Evolutionary conservation across 2,113 vertebrate species (phyloP).

Genomic region (Physeter macrocephalus): DNA sequence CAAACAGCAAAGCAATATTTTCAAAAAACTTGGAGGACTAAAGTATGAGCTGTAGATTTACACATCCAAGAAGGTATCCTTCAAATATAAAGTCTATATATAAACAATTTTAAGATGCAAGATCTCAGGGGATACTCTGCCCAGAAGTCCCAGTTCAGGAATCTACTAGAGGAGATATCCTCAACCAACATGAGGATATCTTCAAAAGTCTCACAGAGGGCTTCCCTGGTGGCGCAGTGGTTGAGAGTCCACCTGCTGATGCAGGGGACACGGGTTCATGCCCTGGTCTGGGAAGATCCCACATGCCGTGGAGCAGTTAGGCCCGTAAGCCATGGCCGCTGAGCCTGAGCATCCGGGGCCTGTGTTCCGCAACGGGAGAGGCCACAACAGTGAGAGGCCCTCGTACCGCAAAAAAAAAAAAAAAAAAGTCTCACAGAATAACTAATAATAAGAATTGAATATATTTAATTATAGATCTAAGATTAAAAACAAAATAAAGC

Average conservation of each 20-base stretch:
- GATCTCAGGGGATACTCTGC: not conserved
- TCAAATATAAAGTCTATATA: not conserved
- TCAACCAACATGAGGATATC: not conserved
- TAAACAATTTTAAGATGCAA: not conserved
- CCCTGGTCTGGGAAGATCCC: too few relatives aligned
- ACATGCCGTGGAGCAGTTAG: too few relatives aligned
- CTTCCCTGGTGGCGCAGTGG: too few relatives aligned
- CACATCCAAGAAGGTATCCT: not conserved
- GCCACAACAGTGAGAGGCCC: too few relatives aligned
- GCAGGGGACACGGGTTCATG: too few relatives aligned
- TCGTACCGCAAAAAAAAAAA: too few relatives aligned
- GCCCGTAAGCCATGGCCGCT: too few relatives aligned
- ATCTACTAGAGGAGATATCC: not conserved
- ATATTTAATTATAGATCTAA: not conserved
- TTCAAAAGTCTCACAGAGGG: not conserved
- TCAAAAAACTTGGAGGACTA: not conserved
- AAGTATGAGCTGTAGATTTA: not conserved
- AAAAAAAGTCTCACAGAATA: constrained; percentile 16
- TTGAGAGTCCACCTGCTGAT: too few relatives aligned
- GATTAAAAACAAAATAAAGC: not conserved
- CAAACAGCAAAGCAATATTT: not conserved
- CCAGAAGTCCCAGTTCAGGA: not conserved
- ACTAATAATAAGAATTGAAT: not conserved
- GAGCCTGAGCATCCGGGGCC: too few relatives aligned
- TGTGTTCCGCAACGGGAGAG: too few relatives aligned